phyloP scores from a whole-genome alignment of 2,113 vertebrate species.

The Lonchura striata region DNA sequence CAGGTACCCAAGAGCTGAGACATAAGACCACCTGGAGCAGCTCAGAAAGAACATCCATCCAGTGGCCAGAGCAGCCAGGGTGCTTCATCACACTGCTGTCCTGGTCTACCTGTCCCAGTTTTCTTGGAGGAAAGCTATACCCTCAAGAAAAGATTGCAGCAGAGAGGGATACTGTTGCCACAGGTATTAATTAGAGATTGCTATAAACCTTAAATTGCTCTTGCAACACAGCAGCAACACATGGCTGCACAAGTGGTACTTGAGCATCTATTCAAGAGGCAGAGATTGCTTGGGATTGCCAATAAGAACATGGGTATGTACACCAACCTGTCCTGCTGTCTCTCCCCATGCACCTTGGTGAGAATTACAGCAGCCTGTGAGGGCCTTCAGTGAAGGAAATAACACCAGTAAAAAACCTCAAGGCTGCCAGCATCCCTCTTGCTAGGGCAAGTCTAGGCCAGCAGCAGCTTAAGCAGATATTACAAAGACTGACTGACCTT shows the following conservation, averaged over 20 bases:
- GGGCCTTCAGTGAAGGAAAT: background rate
- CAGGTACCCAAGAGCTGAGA: background rate
- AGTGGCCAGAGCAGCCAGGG: background rate
- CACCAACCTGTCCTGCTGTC: background rate
- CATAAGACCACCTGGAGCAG: background rate
- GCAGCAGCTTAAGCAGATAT: background rate
- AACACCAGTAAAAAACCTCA: background rate
- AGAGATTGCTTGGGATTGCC: background rate
- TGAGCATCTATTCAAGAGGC: background rate
- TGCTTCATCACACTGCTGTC: background rate
- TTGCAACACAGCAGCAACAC: background rate
- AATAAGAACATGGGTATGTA: background rate
- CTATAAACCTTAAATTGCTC: background rate
- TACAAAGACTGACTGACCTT: slow-evolving; percentile 24
- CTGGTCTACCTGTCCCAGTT: background rate
- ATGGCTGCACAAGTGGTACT: background rate
- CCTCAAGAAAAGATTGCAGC: background rate
- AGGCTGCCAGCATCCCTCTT: slow-evolving; percentile 22
- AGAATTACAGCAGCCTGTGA: background rate
- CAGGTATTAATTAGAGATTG: background rate
- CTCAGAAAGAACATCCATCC: background rate
- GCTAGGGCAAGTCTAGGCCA: background rate
- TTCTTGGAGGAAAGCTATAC: background rate
- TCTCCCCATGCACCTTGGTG: background rate
- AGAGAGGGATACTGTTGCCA: background rate